phyloP scores from a whole-genome alignment of 1,140 invertebrate species.

The Neodiprion virginianus region DNA sequence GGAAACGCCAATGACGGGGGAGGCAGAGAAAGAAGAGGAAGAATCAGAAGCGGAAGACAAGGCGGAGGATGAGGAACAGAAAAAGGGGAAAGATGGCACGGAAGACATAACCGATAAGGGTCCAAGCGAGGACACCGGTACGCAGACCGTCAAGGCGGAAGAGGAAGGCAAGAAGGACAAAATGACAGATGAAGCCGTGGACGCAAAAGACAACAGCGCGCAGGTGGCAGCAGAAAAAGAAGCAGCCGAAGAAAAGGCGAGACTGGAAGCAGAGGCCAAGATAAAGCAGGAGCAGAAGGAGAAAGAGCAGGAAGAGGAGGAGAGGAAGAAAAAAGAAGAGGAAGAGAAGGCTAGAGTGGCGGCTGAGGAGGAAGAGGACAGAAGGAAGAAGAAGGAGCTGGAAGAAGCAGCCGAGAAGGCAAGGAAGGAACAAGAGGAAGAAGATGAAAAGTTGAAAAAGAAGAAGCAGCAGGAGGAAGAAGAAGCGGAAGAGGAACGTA shows the following conservation, averaged over 20 bases:
- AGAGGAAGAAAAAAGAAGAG: background rate
- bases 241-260: background rate
- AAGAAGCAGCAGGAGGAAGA: background rate
- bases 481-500: slow-evolving; percentile 1
- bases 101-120: background rate
- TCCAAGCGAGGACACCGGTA: slow-evolving; percentile 9
- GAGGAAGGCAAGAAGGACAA: background rate
- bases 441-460: background rate
- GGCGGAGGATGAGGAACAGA: slow-evolving; percentile 17
- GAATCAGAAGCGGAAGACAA: slow-evolving; percentile 13
- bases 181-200: background rate
- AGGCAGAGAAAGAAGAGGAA: slow-evolving; percentile 9
- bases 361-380: slow-evolving; percentile 8
- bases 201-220: background rate
- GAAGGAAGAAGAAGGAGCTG: background rate
- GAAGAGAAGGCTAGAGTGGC: background rate
- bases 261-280: background rate
- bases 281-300: background rate
- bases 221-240: too few relatives aligned
- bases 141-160: background rate
- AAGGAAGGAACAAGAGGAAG: background rate
- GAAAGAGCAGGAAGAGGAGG: background rate
- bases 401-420: background rate
- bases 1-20: background rate
- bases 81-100: background rate